phyloP scores from a whole-genome alignment of 2,797 vertebrate genomes.

The Manis pentadactyla region DNA sequence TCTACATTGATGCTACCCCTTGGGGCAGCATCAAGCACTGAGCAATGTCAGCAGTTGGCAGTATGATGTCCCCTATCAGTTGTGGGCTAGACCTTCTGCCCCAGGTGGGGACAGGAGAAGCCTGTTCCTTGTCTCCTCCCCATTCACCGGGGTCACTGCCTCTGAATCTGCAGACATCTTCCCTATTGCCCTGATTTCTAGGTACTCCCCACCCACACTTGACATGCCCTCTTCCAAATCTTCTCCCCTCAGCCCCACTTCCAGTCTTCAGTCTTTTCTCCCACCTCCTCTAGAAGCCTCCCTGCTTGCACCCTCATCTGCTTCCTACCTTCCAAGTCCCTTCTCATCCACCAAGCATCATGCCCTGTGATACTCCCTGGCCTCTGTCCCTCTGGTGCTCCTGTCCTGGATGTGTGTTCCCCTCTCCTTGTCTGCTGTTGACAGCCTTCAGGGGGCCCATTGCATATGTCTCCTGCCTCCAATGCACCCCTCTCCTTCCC shows the following conservation, averaged over 20 bases:
- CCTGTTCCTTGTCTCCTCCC: not conserved
- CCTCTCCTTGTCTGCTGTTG: not conserved
- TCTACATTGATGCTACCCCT: not conserved
- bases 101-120: not conserved
- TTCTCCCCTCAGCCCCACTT: not conserved
- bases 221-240: not conserved
- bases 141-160: not conserved
- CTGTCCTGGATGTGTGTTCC: not conserved
- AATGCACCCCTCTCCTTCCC: not conserved
- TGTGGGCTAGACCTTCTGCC: not conserved
- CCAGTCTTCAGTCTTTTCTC: not conserved
- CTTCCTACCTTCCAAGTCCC: not conserved
- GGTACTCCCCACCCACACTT: not conserved
- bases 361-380: not conserved
- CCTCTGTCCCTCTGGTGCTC: not conserved
- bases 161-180: not conserved
- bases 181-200: not conserved
- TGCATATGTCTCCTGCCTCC: not conserved
- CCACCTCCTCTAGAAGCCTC: not conserved
- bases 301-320: not conserved
- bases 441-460: not conserved
- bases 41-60: not conserved
- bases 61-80: not conserved
- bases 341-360: not conserved
- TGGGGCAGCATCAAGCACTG: not conserved